Evolutionary conservation across 2,888 invertebrate genomes (phyloP), one percentile per base, ranked within the genome.

Genomic region (Cetonia aurata): DNA sequence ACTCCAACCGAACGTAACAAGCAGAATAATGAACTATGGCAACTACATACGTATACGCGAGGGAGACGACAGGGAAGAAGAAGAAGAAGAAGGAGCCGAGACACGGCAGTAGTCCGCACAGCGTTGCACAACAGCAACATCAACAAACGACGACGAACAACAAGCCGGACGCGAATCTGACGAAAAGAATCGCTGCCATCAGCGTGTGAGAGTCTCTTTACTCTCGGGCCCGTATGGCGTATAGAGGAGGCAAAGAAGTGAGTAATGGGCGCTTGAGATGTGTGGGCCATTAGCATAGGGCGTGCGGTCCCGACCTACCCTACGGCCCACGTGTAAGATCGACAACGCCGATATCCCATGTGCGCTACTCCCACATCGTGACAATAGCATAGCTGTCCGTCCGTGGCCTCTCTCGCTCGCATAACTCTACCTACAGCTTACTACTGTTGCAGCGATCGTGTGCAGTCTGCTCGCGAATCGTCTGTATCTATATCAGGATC

Each of bases 211-310:
- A 41, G 56, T 37, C 12, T 56, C 25, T 25, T 25, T 25, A 25
- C 25, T 25, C 25, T 25, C 25, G 25, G n/a, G 25, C 25, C 25
- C 50, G 19, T 50, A 50, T 13, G 15, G 15, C 50, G 50, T 19
- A 19, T 50, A 50, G 50, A 50, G 4, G 50, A 50, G 53, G 10
- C n/a, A 17, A 15, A 19, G 53, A 72, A 67, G 71, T 77, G 75
- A 75, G 68, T 74, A 77, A 75, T 73, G 75, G 73, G 69, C 73
- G 72, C 33, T 71, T 74, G 69, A 73, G 74, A 73, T 78, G 78
- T 78, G 78, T 78, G 78, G 78, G 78, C 77, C 74, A 78, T 78
- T 78, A 78, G 77, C 78, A 78, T 78, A 78, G 77, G 78, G 77
- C 78, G 78, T 75, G 76, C 77, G 74, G 76, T 74, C 77, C 74